Percentiles rank a stretch among this genome's conserved stretches.
These are phyloP conservation scores for Samia ricini DNA, from an alignment of 1,140 invertebrate species.

Conservation along the genomic window DNA sequence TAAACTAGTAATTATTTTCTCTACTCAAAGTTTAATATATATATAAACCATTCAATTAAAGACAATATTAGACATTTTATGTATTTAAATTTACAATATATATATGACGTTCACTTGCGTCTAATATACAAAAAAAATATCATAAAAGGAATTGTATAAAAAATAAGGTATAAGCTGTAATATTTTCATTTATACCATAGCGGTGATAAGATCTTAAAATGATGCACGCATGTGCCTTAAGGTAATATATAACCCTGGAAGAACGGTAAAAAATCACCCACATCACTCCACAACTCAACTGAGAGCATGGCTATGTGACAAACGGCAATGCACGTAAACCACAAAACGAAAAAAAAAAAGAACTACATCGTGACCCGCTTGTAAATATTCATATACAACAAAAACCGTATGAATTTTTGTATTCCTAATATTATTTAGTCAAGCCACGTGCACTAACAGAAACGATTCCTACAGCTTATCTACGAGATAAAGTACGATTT, in stretches of 20 bases:
- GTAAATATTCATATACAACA: constrained; percentile 52
- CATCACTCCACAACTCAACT: constrained; percentile 45
- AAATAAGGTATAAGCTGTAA: no score
- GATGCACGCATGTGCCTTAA: not conserved
- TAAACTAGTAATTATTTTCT: no score
- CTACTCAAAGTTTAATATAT: no score
- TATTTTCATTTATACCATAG: no score
- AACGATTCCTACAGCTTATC: constrained; percentile 52
- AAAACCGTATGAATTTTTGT: constrained; percentile 24
- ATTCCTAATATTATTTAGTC: constrained; percentile 29
- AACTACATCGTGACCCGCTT: constrained; percentile 50
- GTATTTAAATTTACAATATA: no score
- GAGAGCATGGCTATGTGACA: constrained; percentile 22
- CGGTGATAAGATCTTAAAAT: no score
- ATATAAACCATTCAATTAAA: no score
- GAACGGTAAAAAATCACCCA: constrained; percentile 25
- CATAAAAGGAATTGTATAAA: no score
- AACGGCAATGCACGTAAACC: constrained; percentile 28
- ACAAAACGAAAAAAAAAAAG: constrained; percentile 32
- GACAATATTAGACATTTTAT: no score
- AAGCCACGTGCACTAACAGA: constrained; percentile 45
- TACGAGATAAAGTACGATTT: constrained; percentile 56
- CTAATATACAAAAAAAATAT: no score
- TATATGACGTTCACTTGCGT: no score
- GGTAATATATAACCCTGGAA: not conserved